Percentiles rank a stretch among this genome's conserved stretches.
phyloP scores from a whole-genome alignment of 1,140 invertebrate genomes.

The Drosophila miranda region DNA sequence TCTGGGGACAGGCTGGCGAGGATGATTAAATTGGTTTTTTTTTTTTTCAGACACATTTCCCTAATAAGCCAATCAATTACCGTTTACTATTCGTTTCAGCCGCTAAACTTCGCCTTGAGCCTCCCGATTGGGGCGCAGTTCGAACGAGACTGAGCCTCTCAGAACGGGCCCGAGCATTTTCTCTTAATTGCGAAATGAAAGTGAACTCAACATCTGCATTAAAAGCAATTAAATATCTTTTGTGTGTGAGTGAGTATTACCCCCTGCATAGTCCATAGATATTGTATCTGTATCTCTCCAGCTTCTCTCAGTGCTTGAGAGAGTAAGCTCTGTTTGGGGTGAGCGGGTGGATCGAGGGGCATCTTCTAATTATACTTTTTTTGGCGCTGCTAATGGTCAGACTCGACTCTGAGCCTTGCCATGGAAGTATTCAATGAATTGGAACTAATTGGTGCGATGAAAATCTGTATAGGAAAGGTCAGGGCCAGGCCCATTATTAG shows the following conservation, averaged over 20 bases:
- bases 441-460: neutral
- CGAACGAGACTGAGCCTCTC: conserved; percentile 42
- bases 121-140: conserved; percentile 43
- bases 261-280: too few species aligned
- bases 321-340: conserved; percentile 9
- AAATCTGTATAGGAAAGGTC: conserved; percentile 6
- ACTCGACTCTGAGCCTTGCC: conserved; percentile 2
- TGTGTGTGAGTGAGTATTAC: conserved; percentile 13
- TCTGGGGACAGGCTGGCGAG: neutral
- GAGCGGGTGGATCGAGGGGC: neutral
- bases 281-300: neutral
- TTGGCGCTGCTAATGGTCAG: conserved; percentile 11
- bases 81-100: conserved; percentile 48
- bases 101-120: conserved; percentile 18
- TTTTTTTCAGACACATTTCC: neutral
- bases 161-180: conserved; percentile 40
- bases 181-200: conserved; percentile 63
- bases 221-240: conserved; percentile 51
- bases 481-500: conserved; percentile 29
- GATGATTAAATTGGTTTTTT: conserved; percentile 16
- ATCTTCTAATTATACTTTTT: conserved; percentile 47
- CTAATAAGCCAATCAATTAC: conserved; percentile 68
- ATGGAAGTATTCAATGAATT: conserved; percentile 15
- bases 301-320: conserved; percentile 3
- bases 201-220: conserved; percentile 46